A percentile compares a stretch with the other conserved stretches of the same genome.
phyloP scores from a whole-genome alignment of 2,797 vertebrate species.

The Dermochelys coriacea region DNA sequence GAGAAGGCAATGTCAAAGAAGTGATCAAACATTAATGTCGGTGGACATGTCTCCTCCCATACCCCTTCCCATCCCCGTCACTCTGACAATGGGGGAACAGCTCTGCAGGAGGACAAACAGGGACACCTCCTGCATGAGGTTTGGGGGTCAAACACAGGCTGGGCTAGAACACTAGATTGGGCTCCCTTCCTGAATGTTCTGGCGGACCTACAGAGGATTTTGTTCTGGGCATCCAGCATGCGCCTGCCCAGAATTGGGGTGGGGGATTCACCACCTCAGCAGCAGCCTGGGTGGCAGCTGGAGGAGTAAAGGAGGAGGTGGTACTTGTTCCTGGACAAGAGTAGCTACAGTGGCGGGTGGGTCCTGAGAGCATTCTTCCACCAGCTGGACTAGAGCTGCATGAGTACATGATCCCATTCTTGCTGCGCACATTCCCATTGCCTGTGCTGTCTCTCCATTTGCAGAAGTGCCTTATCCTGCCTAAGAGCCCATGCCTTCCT shows the following conservation, averaged over 20 bases:
- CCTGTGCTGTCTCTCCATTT: not conserved
- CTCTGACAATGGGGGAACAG: too few relatives aligned
- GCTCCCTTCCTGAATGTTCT: not conserved
- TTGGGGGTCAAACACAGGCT: not conserved
- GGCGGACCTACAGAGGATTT: not conserved
- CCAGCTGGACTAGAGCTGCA: not conserved
- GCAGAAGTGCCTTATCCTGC: not conserved
- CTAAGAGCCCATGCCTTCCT: not conserved
- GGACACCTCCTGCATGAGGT: not conserved
- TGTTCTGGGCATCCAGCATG: not conserved
- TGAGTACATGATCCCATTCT: not conserved
- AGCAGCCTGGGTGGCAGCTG: not conserved
- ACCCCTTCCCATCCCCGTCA: too few relatives aligned
- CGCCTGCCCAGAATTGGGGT: too few relatives aligned
- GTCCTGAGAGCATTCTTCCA: not conserved
- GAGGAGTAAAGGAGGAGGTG: not conserved
- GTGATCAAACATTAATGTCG: too few relatives aligned
- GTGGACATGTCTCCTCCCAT: too few relatives aligned
- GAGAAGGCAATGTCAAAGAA: not conserved
- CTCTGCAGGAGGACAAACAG: too few relatives aligned
- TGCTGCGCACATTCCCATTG: not conserved
- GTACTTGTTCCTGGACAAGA: not conserved
- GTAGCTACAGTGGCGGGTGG: not conserved
- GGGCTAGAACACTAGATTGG: not conserved
- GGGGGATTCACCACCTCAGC: not conserved